These are phyloP conservation scores for Rhyacophila evoluta DNA, from an alignment of 2,888 invertebrate species.

Conservation along the genomic window DNA sequence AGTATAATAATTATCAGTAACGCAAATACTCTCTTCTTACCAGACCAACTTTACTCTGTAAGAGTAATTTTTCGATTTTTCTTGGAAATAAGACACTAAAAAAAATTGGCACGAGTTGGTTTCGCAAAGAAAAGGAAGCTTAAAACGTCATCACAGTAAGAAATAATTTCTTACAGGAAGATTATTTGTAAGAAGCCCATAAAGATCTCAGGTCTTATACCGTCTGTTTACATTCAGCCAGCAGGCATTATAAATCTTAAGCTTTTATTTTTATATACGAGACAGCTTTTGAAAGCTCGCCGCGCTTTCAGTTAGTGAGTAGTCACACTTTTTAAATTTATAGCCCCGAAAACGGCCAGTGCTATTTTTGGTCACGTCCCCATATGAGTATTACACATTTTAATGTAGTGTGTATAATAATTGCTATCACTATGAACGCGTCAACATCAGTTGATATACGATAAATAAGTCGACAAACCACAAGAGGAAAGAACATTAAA, in stretches of 20 bases:
- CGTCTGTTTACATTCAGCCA: conserved; percentile 7
- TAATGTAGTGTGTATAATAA: background rate
- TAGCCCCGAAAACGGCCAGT: background rate
- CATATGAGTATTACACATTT: background rate
- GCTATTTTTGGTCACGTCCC: background rate
- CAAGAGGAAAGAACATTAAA: too few species aligned
- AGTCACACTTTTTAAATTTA: conserved; percentile 7
- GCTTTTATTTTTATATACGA: conserved; percentile 21
- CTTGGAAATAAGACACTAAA: too few species aligned
- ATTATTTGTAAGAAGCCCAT: conserved; percentile 7
- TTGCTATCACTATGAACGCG: background rate
- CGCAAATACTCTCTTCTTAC: too few species aligned
- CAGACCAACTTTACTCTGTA: too few species aligned
- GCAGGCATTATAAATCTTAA: conserved; percentile 1
- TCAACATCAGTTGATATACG: background rate
- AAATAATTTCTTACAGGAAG: background rate
- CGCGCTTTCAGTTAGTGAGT: background rate
- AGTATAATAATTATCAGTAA: too few species aligned
- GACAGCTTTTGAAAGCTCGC: conserved; percentile 22
- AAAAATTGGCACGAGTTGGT: background rate
- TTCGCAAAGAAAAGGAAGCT: background rate
- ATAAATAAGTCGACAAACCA: too few species aligned
- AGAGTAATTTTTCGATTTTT: too few species aligned
- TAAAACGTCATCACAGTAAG: background rate
- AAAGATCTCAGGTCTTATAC: background rate